Conservation (phyloP, 2,888 invertebrate genomes). For the Campoletis raptor region DNA sequence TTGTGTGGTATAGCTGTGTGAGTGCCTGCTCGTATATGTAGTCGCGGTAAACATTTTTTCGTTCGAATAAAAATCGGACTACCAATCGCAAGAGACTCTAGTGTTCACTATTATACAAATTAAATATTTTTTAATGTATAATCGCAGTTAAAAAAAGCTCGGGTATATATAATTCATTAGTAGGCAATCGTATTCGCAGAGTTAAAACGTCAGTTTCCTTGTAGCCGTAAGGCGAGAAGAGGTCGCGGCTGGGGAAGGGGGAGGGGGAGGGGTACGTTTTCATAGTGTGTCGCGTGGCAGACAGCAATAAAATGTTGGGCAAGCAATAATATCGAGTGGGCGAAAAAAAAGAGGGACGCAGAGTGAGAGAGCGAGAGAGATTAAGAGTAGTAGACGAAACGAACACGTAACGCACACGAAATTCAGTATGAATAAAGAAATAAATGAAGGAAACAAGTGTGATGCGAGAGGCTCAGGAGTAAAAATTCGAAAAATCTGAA, state of each 20-base stretch:
- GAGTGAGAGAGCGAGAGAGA: slow-evolving; percentile 64
- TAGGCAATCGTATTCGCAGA: neutral
- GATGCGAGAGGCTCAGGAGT: neutral
- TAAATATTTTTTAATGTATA: neutral
- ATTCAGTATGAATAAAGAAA: neutral
- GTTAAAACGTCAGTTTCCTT: slow-evolving; percentile 8
- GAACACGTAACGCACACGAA: slow-evolving; percentile 3
- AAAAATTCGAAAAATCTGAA: slow-evolving; percentile 3
- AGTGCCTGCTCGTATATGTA: neutral
- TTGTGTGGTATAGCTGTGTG: neutral
- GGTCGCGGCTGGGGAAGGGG: neutral
- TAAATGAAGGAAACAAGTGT: slow-evolving; percentile 14
- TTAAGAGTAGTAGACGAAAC: neutral
- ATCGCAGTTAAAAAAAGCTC: neutral
- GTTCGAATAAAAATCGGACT: neutral
- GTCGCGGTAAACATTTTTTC: neutral
- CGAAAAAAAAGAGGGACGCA: slow-evolving; percentile 11
- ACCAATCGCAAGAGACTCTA: neutral
- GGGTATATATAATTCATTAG: neutral
- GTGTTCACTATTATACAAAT: neutral
- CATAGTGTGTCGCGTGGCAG: slow-evolving; percentile 49
- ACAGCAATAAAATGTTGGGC: slow-evolving; percentile 34
- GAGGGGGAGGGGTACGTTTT: neutral
- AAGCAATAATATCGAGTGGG: slow-evolving; percentile 54
- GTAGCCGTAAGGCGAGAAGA: neutral